phyloP scores from a whole-genome alignment of 2,797 vertebrate genomes.

The Scomberomorus guttatus region DNA sequence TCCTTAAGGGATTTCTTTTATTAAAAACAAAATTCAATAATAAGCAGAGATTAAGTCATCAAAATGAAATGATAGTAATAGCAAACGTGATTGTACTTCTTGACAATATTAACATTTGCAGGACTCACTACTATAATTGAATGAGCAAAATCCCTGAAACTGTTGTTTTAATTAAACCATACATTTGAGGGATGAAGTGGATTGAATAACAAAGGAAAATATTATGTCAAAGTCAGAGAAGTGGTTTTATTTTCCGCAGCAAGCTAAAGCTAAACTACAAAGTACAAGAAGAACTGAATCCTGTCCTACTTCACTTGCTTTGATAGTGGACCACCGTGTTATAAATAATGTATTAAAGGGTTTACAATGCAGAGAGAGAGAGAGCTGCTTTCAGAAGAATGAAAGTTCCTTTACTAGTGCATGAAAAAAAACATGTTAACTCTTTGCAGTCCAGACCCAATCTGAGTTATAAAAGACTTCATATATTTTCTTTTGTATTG shows the following conservation, averaged over 20 bases:
- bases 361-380: constrained; percentile 83
- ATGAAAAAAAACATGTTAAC: constrained; percentile 76
- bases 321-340: constrained; percentile 84
- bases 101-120: constrained; percentile 34
- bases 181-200: constrained; percentile 69
- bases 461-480: constrained; percentile 77
- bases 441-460: constrained; percentile 75
- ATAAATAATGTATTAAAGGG: constrained; percentile 88
- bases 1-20: constrained; percentile 8
- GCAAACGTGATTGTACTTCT: constrained; percentile 34
- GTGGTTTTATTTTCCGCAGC: constrained; percentile 71
- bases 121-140: constrained; percentile 52
- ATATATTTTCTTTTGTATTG: constrained; percentile 85
- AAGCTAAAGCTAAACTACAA: constrained; percentile 77
- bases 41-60: constrained; percentile 34
- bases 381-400: constrained; percentile 78
- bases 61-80: constrained; percentile 43
- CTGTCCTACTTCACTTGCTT: constrained; percentile 81
- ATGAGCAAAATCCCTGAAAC: constrained; percentile 49
- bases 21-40: constrained; percentile 27
- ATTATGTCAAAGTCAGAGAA: constrained; percentile 79
- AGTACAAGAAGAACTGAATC: constrained; percentile 76
- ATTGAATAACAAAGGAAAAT: constrained; percentile 78
- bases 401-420: constrained; percentile 74
- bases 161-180: constrained; percentile 71